phyloP scores from a whole-genome alignment of 2,888 invertebrate species.

The Andrena bucephala region DNA sequence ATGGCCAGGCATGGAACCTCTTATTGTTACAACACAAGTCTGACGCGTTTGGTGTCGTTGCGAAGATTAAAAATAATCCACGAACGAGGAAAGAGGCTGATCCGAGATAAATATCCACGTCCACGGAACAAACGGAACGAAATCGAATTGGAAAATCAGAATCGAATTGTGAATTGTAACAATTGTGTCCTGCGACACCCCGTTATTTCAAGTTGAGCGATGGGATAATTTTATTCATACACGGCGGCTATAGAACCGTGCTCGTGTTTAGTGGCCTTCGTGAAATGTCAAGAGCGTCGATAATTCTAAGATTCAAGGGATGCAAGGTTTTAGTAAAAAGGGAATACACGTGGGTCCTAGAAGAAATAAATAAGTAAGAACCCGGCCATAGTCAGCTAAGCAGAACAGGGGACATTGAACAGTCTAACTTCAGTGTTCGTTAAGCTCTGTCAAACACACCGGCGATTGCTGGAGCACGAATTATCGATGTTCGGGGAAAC shows the following conservation, averaged over 20 bases:
- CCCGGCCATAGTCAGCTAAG: background rate
- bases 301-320: background rate
- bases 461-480: background rate
- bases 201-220: background rate
- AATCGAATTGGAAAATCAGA: background rate
- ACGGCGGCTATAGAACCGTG: background rate
- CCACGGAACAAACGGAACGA: background rate
- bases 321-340: no score
- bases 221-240: background rate
- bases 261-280: conserved; percentile 3
- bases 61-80: conserved; percentile 1
- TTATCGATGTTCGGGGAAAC: background rate
- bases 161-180: background rate
- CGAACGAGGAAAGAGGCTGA: background rate
- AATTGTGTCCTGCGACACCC: no score
- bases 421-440: background rate
- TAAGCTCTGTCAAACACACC: background rate
- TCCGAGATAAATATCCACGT: background rate
- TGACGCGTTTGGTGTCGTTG: background rate
- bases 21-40: background rate
- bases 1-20: no score
- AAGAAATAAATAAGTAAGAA: background rate
- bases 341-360: no score
- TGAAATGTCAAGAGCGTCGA: conserved; percentile 14
- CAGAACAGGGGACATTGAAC: background rate